Evolutionary conservation across 1,140 invertebrate genomes (phyloP).

Genomic region (Hesperophylax magnus): DNA sequence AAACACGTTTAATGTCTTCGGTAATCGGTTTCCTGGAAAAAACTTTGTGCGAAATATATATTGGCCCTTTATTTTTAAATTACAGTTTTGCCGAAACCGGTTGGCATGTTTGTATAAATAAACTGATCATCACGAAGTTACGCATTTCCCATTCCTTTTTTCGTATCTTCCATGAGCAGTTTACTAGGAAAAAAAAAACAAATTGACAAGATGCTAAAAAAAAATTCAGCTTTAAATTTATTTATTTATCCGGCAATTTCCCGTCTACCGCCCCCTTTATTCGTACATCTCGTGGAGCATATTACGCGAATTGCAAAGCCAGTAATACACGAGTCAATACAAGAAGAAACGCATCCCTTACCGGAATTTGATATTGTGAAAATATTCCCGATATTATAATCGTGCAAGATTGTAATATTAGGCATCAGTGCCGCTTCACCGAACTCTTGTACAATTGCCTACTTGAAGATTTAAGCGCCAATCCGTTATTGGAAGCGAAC

Average conservation of each 20-base stretch:
- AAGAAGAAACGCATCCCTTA: constrained; percentile 7
- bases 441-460: constrained; percentile 23
- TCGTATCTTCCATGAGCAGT: too few relatives aligned
- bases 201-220: too few relatives aligned
- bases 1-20: too few relatives aligned
- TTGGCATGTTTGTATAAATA: too few relatives aligned
- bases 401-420: constrained; percentile 33
- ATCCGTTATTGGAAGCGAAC: not conserved
- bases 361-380: constrained; percentile 28
- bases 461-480: constrained; percentile 19
- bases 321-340: not conserved
- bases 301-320: not conserved
- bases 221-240: not conserved
- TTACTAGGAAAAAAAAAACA: too few relatives aligned
- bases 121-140: too few relatives aligned
- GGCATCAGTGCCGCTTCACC: constrained; percentile 20
- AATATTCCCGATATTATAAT: constrained; percentile 38
- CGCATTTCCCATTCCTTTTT: too few relatives aligned
- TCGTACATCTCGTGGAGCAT: constrained; percentile 3
- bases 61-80: too few relatives aligned
- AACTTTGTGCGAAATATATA: too few relatives aligned
- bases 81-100: too few relatives aligned
- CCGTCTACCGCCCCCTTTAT: not conserved
- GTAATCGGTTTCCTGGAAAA: too few relatives aligned
- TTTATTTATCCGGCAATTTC: constrained; percentile 11